Evolutionary conservation across 2,888 invertebrate species (phyloP), one percentile per base, ranked within the genome.

Genomic region (Flexamia atlantica): DNA sequence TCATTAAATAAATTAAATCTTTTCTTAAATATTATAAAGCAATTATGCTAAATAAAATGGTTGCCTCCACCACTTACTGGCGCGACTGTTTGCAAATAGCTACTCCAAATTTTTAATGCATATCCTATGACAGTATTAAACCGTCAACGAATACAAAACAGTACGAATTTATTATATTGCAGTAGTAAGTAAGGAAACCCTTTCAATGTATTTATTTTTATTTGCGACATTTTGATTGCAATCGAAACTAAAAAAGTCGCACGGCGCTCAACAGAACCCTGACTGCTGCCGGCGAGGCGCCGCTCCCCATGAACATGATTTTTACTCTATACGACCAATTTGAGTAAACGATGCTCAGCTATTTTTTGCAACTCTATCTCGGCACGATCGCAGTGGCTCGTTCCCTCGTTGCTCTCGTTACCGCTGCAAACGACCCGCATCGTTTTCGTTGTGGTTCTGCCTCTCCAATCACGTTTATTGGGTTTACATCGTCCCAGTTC

Each of bases 301-400:
- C 30, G 5, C 42, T 10, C 42, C 74, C 74, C 74, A 28, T 23
- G 57, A 14, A 36, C 79, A 79, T 79, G 79, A 79, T 79, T 79
- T 79, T 57, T 79, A 53, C 57, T 79, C 79, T 79, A 79, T 79
- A 79, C 79, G 36, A 28, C 79, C 79, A 79, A 79, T 79, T 79
- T 79, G 57, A 50, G 79, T 36, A 79, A 79, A 79, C 36, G 79
- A 79, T 23, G 79, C 79, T 79, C 79, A 79, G 79, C 79, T 79
- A 79, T 79, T 79, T 79, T 79, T 57, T 79, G 50, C 53, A n/a
- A 36, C 32, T 32, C 57, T 20, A 0, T 53, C 36, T 28, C 25
- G 50, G 28, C 46, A 28, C 20, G 20, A 23, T 3, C 20, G 42
- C 46, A 76, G 12, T 64, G 57, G 50, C 30, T 32, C 28, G 50